A percentile compares a stretch with the other conserved stretches of the same genome.
Conservation (phyloP, 1,140 invertebrate species). For the Diabrotica virgifera region DNA sequence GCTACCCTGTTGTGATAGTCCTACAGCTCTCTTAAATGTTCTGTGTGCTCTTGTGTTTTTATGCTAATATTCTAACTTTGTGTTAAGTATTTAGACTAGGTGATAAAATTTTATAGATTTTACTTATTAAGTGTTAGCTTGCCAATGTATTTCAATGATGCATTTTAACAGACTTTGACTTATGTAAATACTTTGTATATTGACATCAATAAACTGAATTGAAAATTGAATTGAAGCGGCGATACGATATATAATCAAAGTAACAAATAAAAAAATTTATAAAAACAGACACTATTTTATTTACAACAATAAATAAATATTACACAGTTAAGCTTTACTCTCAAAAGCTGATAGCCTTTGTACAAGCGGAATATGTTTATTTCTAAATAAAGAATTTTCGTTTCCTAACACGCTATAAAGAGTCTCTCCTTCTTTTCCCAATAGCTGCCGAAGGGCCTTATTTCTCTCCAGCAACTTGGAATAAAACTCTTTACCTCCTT, state of each 20-base stretch:
- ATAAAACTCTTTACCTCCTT: slow-evolving; percentile 74
- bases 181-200: too few species aligned
- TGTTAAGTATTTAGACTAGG: too few species aligned
- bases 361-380: slow-evolving; percentile 60
- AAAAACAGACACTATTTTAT: slow-evolving; percentile 3
- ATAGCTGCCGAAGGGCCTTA: slow-evolving; percentile 62
- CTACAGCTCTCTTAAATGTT: too few species aligned
- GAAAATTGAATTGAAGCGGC: too few species aligned
- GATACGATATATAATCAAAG: neutral
- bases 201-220: too few species aligned
- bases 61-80: too few species aligned
- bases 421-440: slow-evolving; percentile 58
- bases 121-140: too few species aligned
- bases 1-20: too few species aligned
- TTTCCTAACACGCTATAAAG: slow-evolving; percentile 67
- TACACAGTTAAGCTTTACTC: slow-evolving; percentile 11
- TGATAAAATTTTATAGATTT: too few species aligned
- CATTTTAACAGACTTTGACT: too few species aligned
- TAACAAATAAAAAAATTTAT: neutral
- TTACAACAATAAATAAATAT: slow-evolving; percentile 5
- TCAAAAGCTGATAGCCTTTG: slow-evolving; percentile 64
- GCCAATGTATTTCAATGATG: too few species aligned
- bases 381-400: slow-evolving; percentile 61
- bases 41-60: too few species aligned
- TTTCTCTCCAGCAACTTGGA: slow-evolving; percentile 69